Evolutionary conservation across 2,797 vertebrate species (phyloP).

Genomic region (Falco columbarius): DNA sequence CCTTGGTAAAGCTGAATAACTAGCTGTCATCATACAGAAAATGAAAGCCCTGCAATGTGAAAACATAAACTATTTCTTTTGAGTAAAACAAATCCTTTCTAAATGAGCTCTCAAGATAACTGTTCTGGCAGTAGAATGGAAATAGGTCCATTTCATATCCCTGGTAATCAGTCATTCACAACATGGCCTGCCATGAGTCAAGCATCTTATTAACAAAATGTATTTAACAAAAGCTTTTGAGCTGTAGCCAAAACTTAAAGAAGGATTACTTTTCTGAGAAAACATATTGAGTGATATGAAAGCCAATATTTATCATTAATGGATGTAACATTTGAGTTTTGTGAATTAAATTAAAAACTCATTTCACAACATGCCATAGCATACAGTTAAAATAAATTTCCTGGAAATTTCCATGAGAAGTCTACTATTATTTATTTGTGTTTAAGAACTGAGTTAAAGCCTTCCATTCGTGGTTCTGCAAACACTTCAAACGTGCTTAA

Average conservation of each 20-base stretch:
- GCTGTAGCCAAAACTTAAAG: neutral
- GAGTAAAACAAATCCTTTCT: neutral
- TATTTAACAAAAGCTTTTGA: slow-evolving; percentile 40
- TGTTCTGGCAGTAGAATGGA: neutral
- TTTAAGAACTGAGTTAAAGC: neutral
- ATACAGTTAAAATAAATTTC: neutral
- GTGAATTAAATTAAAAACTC: neutral
- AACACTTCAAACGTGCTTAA: neutral
- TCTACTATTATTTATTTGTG: neutral
- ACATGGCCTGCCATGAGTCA: neutral
- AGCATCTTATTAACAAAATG: neutral
- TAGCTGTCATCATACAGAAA: neutral
- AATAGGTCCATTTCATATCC: neutral
- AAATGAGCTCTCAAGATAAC: neutral
- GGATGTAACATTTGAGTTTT: neutral
- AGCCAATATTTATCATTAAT: neutral
- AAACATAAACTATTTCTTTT: neutral
- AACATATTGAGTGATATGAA: neutral
- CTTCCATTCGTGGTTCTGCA: neutral
- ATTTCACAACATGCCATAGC: neutral
- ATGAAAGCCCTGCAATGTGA: neutral
- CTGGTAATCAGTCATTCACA: neutral
- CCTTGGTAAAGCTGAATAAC: neutral
- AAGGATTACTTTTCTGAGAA: neutral
- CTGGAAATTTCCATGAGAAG: neutral